Evolutionary conservation across 2,113 vertebrate genomes (phyloP).

Genomic region (Mesoclemmys tuberculata): DNA sequence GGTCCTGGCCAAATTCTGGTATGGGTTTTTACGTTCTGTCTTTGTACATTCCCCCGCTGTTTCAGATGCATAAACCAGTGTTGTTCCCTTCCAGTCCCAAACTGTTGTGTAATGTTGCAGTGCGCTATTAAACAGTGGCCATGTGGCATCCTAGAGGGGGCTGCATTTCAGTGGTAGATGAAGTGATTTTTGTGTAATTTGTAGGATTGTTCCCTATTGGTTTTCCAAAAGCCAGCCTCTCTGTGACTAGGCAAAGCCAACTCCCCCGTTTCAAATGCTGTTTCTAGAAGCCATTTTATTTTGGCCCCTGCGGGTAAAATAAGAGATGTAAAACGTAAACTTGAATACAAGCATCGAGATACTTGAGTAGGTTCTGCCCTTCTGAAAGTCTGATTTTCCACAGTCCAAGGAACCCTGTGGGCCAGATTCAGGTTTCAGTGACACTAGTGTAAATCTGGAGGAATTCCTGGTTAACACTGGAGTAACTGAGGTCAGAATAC

Average conservation of each 20-base stretch:
- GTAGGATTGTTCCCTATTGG: fast-evolving
- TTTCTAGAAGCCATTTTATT: background rate
- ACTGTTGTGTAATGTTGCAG: fast-evolving
- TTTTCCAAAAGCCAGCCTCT: background rate
- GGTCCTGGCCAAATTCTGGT: background rate
- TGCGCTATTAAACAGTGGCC: fast-evolving
- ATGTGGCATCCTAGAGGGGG: fast-evolving
- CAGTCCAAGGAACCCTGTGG: background rate
- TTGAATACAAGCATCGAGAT: background rate
- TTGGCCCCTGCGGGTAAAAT: no score
- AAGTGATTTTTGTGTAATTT: background rate
- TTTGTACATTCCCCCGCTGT: background rate
- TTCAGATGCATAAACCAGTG: background rate
- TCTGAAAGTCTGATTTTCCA: background rate
- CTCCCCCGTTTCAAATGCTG: background rate
- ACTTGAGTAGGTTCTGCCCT: background rate
- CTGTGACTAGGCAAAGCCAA: background rate
- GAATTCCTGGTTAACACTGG: background rate
- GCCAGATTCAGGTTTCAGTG: background rate
- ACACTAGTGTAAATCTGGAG: background rate
- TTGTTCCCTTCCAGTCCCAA: fast-evolving
- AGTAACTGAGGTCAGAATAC: background rate
- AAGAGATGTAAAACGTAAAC: background rate
- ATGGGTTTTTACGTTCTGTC: background rate
- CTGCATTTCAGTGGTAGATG: fast-evolving